phyloP scores from a whole-genome alignment of 2,888 invertebrate genomes.

The Drosophila prostipennis region DNA sequence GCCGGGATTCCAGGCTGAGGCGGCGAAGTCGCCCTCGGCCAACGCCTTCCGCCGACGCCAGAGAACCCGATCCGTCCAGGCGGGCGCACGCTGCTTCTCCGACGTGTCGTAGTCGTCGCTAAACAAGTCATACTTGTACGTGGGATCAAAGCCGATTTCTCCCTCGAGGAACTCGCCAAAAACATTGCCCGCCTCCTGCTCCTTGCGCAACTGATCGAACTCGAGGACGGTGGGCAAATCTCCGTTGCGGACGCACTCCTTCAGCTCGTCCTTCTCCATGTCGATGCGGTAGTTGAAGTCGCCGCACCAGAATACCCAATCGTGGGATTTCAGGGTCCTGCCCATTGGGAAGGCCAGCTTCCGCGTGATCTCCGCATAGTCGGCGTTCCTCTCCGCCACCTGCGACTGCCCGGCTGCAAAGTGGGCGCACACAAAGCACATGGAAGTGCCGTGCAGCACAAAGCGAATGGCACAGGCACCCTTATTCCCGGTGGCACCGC shows the following conservation, averaged over 20 bases:
- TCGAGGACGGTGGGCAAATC: slow-evolving; percentile 90
- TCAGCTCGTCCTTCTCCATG: slow-evolving; percentile 96
- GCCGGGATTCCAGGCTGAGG: slow-evolving; percentile 90
- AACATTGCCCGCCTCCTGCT: slow-evolving; percentile 91
- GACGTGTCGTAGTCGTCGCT: slow-evolving; percentile 99
- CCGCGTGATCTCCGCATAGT: slow-evolving; percentile 97
- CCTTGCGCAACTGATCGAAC: slow-evolving; percentile 94
- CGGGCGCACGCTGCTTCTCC: slow-evolving; percentile 98
- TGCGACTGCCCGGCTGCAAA: slow-evolving; percentile 99
- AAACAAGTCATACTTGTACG: slow-evolving; percentile 99
- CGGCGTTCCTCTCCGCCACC: slow-evolving; percentile 94
- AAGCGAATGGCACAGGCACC: slow-evolving; percentile 97
- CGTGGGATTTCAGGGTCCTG: slow-evolving; percentile 95
- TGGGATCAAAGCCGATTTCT: slow-evolving; percentile 95
- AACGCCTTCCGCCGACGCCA: slow-evolving; percentile 93
- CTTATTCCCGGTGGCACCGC: slow-evolving; percentile 98
- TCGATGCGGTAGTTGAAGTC: slow-evolving; percentile 99
- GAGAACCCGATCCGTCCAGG: slow-evolving; percentile 99
- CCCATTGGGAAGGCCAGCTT: slow-evolving; percentile 97
- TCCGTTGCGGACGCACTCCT: slow-evolving; percentile 88
- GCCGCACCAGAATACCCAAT: slow-evolving; percentile 99
- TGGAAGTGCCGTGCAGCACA: slow-evolving; percentile 95
- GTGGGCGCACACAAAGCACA: slow-evolving; percentile 99
- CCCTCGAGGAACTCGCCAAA: slow-evolving; percentile 98
- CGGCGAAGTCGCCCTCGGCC: slow-evolving; percentile 87